phyloP scores from a whole-genome alignment of 2,888 invertebrate genomes.

The Glyphotaelius pellucidus region DNA sequence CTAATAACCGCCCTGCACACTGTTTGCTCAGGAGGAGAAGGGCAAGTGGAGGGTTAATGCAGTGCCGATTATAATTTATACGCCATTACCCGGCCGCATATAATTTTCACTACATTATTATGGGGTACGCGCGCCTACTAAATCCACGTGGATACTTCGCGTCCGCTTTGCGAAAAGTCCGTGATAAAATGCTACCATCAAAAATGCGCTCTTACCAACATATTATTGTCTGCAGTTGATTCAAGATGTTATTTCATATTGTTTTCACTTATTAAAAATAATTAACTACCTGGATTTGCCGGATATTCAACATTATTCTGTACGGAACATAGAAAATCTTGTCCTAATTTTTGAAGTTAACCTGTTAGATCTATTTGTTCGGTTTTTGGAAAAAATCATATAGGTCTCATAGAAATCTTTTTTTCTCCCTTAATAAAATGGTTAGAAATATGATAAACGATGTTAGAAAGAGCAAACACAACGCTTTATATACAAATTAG shows the following conservation, averaged over 20 bases:
- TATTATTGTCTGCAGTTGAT: neutral
- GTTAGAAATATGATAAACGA: too few species aligned
- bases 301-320: too few species aligned
- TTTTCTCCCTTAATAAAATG: too few species aligned
- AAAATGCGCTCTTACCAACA: neutral
- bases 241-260: neutral
- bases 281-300: too few species aligned
- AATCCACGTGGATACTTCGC: slow-evolving; percentile 8
- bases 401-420: too few species aligned
- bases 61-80: slow-evolving; percentile 34
- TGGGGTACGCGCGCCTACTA: slow-evolving; percentile 17
- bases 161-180: neutral
- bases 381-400: too few species aligned
- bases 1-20: slow-evolving; percentile 26
- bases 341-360: too few species aligned
- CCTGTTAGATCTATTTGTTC: too few species aligned
- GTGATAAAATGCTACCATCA: slow-evolving; percentile 5
- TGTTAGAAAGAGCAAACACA: too few species aligned
- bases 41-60: slow-evolving; percentile 18
- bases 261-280: neutral
- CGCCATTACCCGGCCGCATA: slow-evolving; percentile 15
- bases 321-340: too few species aligned
- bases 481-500: too few species aligned
- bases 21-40: neutral
- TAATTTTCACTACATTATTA: slow-evolving; percentile 40